phyloP scores from a whole-genome alignment of 2,797 vertebrate species.

The Mormyrus proboscirostris region DNA sequence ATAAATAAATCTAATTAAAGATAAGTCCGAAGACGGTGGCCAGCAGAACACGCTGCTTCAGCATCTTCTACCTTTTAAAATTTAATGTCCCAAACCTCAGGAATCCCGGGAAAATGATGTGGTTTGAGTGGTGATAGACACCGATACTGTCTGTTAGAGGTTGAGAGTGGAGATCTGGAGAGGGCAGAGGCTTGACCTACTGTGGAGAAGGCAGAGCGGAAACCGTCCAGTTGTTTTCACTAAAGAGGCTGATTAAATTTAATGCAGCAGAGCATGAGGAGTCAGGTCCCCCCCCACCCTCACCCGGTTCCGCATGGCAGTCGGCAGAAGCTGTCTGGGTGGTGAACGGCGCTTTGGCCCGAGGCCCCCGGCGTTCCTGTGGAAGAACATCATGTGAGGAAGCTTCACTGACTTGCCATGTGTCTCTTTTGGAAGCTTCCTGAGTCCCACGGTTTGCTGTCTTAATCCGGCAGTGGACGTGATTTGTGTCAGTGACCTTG shows the following conservation, averaged over 20 bases:
- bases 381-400: neutral
- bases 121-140: neutral
- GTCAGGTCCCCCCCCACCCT: neutral
- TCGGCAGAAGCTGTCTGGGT: constrained; percentile 57
- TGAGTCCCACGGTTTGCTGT: neutral
- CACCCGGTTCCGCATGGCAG: constrained; percentile 13
- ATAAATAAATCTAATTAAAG: neutral
- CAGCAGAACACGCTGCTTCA: neutral
- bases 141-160: neutral
- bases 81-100: neutral
- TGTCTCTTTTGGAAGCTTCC: neutral
- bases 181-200: neutral
- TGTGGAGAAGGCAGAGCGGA: neutral
- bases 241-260: neutral
- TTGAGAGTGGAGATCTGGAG: neutral
- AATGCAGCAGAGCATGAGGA: neutral
- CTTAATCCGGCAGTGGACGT: neutral
- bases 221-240: neutral
- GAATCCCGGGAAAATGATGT: neutral
- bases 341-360: neutral
- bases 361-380: neutral
- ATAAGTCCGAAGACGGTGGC: neutral
- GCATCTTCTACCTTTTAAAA: neutral
- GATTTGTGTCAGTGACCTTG: neutral
- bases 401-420: neutral